Evolutionary conservation across 2,888 invertebrate genomes (phyloP), one percentile per base, ranked within the genome.

Genomic region (Sympetrum striolatum): DNA sequence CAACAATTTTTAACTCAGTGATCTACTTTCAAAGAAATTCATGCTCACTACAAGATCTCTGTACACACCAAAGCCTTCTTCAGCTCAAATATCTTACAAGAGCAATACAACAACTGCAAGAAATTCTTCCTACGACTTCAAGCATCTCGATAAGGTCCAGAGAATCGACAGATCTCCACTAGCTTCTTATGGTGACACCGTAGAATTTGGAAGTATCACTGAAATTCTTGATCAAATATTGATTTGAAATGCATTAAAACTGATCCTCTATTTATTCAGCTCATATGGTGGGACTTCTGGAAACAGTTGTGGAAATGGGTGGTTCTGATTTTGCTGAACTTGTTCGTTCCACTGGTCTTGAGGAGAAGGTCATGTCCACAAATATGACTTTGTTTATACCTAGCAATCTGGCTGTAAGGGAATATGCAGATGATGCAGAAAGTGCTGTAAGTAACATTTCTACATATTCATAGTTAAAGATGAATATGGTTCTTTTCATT

Each of bases 281-380:
- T 37, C 95, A 96, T 91, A 94, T 96, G 91, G 95, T 95, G 92
- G 94, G 95, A 37, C 92, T 96, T 91, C 92, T 95, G 81, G 95
- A 95, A 64, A 95, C 96, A 0, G 94, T 96, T 39, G 94, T 94
- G 80, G 95, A 95, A 90, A 93, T 96, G 92, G 95, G 95, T 53
- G 95, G 95, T 82, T 95, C 94, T 91, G 95, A 96, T 93, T 96
- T 96, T 93, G 94, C 95, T 79, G 94, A 94, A 86, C 94, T 96
- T 91, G 94, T 95, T 22, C 94, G 94, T 91, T 94, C 94, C 35
- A 94, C 95, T 12, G 95, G 95, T 4, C 92, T 96, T 90, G 94
- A 94, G 25, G 94, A 94, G 8, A 94, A 94, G 92, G 92, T 95
- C 86, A 92, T 93, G n/a, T 93, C 94, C 18, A 94, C 94, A 37